Evolutionary conservation across 2,888 invertebrate species (phyloP), one percentile per base, ranked within the genome.

Genomic region (Machimus atricapillus): DNA sequence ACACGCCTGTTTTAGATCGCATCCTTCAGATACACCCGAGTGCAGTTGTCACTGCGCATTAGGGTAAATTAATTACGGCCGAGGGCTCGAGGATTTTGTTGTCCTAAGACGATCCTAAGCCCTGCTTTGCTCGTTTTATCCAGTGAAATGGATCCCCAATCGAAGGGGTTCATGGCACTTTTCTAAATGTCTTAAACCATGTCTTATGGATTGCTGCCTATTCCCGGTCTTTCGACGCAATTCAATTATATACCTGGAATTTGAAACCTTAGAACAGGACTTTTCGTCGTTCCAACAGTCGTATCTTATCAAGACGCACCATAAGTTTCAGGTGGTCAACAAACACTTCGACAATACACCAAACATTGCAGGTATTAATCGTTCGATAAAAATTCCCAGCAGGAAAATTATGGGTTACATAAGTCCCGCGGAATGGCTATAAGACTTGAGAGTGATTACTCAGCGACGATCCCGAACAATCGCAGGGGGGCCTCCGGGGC

Each of bases 31-130:
- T 78, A 23, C 43, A 37, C 12, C 27, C 37, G 43, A 43, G 23
- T 78, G 78, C 23, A 78, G 40, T 78, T 78, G 78, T 78, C 78
- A 78, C 23, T 14, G 40, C 23, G 78, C 46, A 78, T 78, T 78
- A 78, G 40, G 78, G 37, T 19, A 46, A 78, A 78, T 78, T 78
- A 78, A 78, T 78, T 46, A 78, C 78, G 43, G 19, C 23, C 43
- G 14, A 40, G 40, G 78, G 7, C 14, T 8, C 9, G 40, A 40
- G 27, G 66, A 66, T 27, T 8, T 23, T 66, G 66, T 27, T 12
- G 9, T 66, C 27, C 66, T 66, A 66, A 66, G 66, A 8, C 66
- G 27, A 27, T 23, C 19, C 27, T 66, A 66, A 66, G 66, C 19
- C 66, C 23, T 27, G 27, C 66, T 66, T 27, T 27, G 4, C 23